A percentile compares a stretch with the other conserved stretches of the same genome.
These are phyloP conservation scores for Pyrocoelia pectoralis DNA, from an alignment of 2,888 invertebrate species.

Conservation along the genomic window DNA sequence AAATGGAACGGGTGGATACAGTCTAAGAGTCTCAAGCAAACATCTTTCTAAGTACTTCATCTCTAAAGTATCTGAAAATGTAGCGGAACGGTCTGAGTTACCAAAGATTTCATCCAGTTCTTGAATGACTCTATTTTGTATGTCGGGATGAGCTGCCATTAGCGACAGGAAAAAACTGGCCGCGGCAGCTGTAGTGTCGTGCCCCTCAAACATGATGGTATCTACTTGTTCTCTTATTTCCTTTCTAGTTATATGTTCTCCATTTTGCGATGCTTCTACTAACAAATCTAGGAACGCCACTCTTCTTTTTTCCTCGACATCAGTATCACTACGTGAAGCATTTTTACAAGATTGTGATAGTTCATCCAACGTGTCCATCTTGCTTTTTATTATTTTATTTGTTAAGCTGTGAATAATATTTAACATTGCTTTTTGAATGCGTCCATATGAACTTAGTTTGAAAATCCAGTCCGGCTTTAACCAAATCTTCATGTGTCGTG, in stretches of 20 bases:
- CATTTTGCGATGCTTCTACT: constrained; percentile 83
- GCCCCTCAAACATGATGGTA: constrained; percentile 90
- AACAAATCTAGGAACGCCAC: constrained; percentile 89
- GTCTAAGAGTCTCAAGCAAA: constrained; percentile 76
- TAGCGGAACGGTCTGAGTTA: constrained; percentile 77
- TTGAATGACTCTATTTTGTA: constrained; percentile 78
- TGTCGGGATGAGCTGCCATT: constrained; percentile 80
- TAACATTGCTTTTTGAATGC: constrained; percentile 59
- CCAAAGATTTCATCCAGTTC: constrained; percentile 81
- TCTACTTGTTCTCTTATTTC: constrained; percentile 89
- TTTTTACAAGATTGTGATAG: too few relatives aligned
- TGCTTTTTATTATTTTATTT: constrained; percentile 59
- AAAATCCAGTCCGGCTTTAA: constrained; percentile 60
- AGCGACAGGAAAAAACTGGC: constrained; percentile 87
- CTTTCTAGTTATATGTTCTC: constrained; percentile 74
- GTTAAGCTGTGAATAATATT: constrained; percentile 63
- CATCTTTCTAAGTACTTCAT: constrained; percentile 86
- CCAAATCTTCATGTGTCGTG: constrained; percentile 62
- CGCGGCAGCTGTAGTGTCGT: constrained; percentile 86
- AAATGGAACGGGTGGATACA: constrained; percentile 83
- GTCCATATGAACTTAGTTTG: constrained; percentile 59
- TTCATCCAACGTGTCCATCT: too few relatives aligned
- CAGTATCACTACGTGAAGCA: too few relatives aligned
- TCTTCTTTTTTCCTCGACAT: constrained; percentile 84
- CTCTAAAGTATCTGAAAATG: constrained; percentile 78